Percentiles rank a stretch among this genome's conserved stretches.
Conservation (phyloP, 2,888 invertebrate genomes). For the Eubasilissa splendida region DNA sequence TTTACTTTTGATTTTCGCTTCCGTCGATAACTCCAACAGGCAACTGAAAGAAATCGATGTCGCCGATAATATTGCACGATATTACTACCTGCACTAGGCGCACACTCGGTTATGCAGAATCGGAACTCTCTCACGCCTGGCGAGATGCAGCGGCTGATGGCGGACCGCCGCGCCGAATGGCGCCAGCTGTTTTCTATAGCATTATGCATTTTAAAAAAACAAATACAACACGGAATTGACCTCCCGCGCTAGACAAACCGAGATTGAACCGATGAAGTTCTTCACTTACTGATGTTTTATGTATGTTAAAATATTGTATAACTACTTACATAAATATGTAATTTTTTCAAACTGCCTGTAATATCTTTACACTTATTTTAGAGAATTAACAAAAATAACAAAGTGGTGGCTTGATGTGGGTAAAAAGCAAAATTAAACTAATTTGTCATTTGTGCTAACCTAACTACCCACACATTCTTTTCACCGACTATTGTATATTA, state of each 20-base stretch:
- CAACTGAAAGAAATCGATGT: constrained; percentile 20
- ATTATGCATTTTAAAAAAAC: constrained; percentile 7
- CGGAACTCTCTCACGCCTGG: constrained; percentile 31
- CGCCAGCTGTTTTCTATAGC: constrained; percentile 19
- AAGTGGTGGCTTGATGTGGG: no score
- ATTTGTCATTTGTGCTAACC: no score
- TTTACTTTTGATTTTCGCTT: neutral
- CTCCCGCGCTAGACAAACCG: neutral
- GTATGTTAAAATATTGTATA: no score
- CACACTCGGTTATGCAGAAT: neutral
- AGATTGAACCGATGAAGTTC: neutral
- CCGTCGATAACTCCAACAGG: neutral
- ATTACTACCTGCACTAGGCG: neutral
- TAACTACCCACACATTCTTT: no score
- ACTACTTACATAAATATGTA: no score
- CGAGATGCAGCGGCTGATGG: constrained; percentile 7
- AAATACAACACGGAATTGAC: constrained; percentile 7
- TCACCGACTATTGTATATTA: no score
- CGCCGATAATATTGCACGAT: constrained; percentile 29
- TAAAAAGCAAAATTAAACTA: no score
- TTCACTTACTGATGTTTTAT: no score
- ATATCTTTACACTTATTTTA: no score
- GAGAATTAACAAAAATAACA: no score
- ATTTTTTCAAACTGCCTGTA: no score
- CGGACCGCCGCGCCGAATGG: neutral